Evolutionary conservation across 2,888 invertebrate species (phyloP).

Genomic region (Camponotus fellah): DNA sequence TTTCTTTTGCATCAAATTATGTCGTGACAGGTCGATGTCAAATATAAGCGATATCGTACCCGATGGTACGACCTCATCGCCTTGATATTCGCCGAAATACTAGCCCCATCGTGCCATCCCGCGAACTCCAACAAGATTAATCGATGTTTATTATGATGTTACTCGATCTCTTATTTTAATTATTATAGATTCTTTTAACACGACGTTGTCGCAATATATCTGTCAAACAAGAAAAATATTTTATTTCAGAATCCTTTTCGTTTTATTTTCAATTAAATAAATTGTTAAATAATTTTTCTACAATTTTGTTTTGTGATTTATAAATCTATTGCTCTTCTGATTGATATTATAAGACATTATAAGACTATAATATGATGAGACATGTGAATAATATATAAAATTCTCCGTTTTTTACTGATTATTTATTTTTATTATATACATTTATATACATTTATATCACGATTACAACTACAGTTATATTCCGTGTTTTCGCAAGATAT

Average conservation of each 20-base stretch:
- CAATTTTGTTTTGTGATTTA: neutral
- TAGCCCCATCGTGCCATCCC: slow-evolving; percentile 60
- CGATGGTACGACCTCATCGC: slow-evolving; percentile 62
- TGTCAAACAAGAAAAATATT: neutral
- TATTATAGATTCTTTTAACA: neutral
- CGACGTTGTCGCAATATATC: neutral
- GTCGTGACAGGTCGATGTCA: slow-evolving; percentile 67
- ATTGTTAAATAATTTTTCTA: neutral
- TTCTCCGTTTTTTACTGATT: no score
- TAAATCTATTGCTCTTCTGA: no score
- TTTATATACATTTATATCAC: no score
- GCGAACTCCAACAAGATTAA: slow-evolving; percentile 39
- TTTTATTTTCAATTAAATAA: neutral
- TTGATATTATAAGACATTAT: no score
- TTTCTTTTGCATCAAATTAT: slow-evolving; percentile 48
- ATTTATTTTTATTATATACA: no score
- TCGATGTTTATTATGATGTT: slow-evolving; percentile 39
- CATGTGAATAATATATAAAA: no score
- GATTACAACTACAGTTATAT: no score
- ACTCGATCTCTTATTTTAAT: slow-evolving; percentile 16
- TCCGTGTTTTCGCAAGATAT: no score
- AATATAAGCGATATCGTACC: slow-evolving; percentile 57
- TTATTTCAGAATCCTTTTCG: neutral
- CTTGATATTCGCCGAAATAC: slow-evolving; percentile 39
- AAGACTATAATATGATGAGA: no score